Evolutionary conservation across 1,140 invertebrate genomes (phyloP).

Genomic region (Leptonema lineaticorne): DNA sequence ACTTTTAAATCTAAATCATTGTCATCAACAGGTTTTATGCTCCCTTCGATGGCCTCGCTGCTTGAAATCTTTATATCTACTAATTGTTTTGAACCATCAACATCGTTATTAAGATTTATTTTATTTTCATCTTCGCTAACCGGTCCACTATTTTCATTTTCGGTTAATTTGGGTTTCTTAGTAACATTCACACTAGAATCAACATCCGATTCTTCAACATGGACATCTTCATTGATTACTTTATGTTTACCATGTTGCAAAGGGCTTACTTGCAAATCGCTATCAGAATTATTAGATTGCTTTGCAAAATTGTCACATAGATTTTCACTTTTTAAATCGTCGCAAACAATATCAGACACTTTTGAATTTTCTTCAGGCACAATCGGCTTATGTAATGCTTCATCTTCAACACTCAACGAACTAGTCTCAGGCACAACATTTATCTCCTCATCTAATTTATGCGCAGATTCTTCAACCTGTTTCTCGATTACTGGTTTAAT

Average conservation of each 20-base stretch:
- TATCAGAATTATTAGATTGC: not conserved
- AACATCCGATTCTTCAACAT: not conserved
- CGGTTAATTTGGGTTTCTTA: not conserved
- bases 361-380: constrained; percentile 5
- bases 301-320: not conserved
- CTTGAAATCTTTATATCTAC: too few species aligned
- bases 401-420: not conserved
- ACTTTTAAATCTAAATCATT: not conserved
- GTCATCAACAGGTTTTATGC: not conserved
- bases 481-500: too few species aligned
- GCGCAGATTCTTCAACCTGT: too few species aligned
- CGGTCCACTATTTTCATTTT: not conserved
- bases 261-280: not conserved
- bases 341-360: not conserved
- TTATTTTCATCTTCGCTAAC: not conserved
- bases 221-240: not conserved
- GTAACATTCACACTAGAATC: not conserved
- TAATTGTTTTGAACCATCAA: too few species aligned
- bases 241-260: not conserved
- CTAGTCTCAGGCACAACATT: constrained; percentile 36
- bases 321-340: not conserved
- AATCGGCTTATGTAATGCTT: not conserved
- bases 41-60: too few species aligned
- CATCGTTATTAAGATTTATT: too few species aligned
- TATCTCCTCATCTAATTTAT: not conserved